Evolutionary conservation across 2,888 invertebrate genomes (phyloP).

Genomic region (Drosophila limbata): DNA sequence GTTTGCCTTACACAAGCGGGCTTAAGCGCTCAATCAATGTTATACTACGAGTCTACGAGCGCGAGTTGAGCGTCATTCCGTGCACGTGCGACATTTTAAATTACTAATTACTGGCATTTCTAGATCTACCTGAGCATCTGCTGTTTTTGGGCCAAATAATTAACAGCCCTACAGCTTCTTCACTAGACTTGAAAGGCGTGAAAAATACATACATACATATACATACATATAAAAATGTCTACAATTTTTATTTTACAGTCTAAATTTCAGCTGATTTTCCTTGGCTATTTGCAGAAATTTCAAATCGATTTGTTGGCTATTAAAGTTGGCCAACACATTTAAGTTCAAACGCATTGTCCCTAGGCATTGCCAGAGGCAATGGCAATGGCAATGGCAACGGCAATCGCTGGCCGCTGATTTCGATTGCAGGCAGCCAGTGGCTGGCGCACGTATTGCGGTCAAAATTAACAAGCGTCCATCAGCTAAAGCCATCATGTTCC

Average conservation of each 20-base stretch:
- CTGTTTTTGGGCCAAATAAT: constrained; percentile 45
- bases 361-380: neutral
- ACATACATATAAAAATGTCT: no score
- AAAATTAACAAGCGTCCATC: constrained; percentile 62
- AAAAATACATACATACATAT: neutral
- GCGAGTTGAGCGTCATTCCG: constrained; percentile 48
- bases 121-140: constrained; percentile 13
- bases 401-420: constrained; percentile 36
- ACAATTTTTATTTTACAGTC: neutral
- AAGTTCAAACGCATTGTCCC: constrained; percentile 13
- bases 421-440: constrained; percentile 45
- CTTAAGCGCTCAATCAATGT: constrained; percentile 75
- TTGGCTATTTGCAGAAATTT: neutral
- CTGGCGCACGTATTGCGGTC: constrained; percentile 67
- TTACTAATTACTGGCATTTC: constrained; percentile 74
- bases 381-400: constrained; percentile 1
- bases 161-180: constrained; percentile 26
- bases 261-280: neutral
- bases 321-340: constrained; percentile 25
- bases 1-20: constrained; percentile 72
- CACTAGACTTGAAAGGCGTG: neutral
- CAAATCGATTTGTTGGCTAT: constrained; percentile 9
- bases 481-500: constrained; percentile 33
- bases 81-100: constrained; percentile 76
- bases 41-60: constrained; percentile 21